Percentiles rank a stretch among this genome's conserved stretches.
These are phyloP conservation scores for Formica selysi DNA, from an alignment of 1,140 invertebrate genomes.

Conservation along the genomic window DNA sequence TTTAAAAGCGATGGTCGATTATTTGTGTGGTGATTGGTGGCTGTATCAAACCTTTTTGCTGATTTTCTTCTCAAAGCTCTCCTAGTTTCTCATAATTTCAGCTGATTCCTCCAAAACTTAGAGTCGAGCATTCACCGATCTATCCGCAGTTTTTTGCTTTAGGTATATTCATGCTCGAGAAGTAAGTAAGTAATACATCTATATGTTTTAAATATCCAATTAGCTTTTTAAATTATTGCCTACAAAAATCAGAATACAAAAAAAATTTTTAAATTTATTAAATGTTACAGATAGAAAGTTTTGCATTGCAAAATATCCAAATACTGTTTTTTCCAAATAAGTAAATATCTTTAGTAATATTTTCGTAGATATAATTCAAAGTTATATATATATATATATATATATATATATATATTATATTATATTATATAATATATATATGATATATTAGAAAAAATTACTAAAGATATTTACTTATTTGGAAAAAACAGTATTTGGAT, in stretches of 20 bases:
- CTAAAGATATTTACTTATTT: neutral
- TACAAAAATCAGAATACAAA: neutral
- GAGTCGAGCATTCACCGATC: slow-evolving; percentile 21
- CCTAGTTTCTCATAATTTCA: slow-evolving; percentile 44
- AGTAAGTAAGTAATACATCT: neutral
- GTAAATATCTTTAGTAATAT: neutral
- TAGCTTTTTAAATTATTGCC: neutral
- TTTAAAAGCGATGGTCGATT: slow-evolving; percentile 30
- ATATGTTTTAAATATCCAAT: neutral
- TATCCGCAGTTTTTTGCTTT: slow-evolving; percentile 28
- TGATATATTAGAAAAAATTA: too few relatives aligned
- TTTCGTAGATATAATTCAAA: too few relatives aligned
- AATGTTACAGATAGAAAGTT: neutral
- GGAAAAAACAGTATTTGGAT: neutral
- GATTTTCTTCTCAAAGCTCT: slow-evolving; percentile 32
- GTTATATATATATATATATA: too few relatives aligned
- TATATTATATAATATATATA: too few relatives aligned
- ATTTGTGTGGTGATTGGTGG: slow-evolving; percentile 56
- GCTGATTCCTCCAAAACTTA: slow-evolving; percentile 38
- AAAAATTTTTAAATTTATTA: neutral
- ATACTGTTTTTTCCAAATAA: neutral
- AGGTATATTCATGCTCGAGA: neutral
- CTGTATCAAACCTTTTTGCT: slow-evolving; percentile 64
- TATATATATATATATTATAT: too few relatives aligned
- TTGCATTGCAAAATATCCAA: neutral